Evolutionary conservation across 23 tunicate species (phyloP), one percentile per base, ranked within the genome.

Genomic region (Ciona savignyi): DNA sequence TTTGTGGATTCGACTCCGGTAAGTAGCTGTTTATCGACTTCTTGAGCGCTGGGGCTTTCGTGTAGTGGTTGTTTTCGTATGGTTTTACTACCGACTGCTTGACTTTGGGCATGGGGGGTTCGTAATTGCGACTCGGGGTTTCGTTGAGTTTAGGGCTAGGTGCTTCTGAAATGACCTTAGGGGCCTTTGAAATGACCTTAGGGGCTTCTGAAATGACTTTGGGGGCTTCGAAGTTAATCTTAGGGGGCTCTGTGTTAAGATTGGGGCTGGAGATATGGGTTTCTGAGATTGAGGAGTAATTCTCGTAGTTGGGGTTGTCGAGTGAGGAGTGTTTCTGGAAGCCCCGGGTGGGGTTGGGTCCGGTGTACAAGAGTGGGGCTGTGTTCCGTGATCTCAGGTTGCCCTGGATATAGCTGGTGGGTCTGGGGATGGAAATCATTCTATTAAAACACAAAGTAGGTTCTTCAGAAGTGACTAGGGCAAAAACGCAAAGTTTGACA

Each of bases 271-370:
- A 15, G 56, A 42, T 42, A 6, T 9, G 15, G 15, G 9, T 42
- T 6, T 42, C 56, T 42, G 11, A 15, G 15, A 42, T 42, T 6
- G 56, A 56, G 2, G 90, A 71, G 0, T 70, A 76, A 3, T 70
- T 72, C 3, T 86, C 93, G 34, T 86, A 86, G 51, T 86, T 86
- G 25, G 93, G 93, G 51, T 86, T 86, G 33, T 86, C 85, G 22
- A 86, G 34, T 24, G 93, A 73, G 3, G 70, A 19, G 19, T 30
- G 30, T 15, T 42, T 42, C 15, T 42, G 56, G 56, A 42, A 42
- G 9, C 11, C 56, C 15, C 56, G 9, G 9, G 11, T 15, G 9
- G 11, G 11, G 9, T 9, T 9, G 9, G 56, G 11, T 42, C 56
- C 56, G 56, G 11, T 42, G 11, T 6, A 9, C 15, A 42, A 42